Evolutionary conservation across 2,888 invertebrate species (phyloP).

Genomic region (Ctena decussata): DNA sequence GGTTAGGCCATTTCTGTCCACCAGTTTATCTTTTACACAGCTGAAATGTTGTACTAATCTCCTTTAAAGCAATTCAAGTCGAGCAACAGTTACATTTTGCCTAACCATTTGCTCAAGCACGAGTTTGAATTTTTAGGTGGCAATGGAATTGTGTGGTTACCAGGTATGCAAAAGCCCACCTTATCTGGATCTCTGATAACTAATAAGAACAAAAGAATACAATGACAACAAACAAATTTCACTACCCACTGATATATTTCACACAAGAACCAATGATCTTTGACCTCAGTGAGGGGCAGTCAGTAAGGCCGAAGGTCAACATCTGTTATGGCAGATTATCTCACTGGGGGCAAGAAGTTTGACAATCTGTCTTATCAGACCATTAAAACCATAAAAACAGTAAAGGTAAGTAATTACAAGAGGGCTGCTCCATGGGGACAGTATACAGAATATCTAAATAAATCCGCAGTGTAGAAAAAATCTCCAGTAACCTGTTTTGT

Average conservation of each 20-base stretch:
- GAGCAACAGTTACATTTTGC: too few species aligned
- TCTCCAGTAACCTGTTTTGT: too few species aligned
- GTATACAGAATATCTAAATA: neutral
- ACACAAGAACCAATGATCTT: neutral
- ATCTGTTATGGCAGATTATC: neutral
- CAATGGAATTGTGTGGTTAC: too few species aligned
- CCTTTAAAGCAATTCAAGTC: too few species aligned
- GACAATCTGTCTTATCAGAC: neutral
- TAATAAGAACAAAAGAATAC: constrained; percentile 3
- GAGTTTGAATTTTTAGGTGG: too few species aligned
- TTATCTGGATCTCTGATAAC: too few species aligned
- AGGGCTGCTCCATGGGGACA: neutral
- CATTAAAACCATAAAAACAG: neutral
- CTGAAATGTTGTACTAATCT: too few species aligned
- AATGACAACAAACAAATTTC: constrained; percentile 5
- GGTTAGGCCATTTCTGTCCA: too few species aligned
- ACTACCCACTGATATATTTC: constrained; percentile 14
- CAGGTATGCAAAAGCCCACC: too few species aligned
- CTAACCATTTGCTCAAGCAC: too few species aligned
- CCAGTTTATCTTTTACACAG: too few species aligned
- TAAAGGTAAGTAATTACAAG: constrained; percentile 5
- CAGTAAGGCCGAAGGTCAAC: constrained; percentile 14
- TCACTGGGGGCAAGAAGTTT: neutral
- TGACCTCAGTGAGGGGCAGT: constrained; percentile 24
- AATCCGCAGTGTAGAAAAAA: too few species aligned